Evolutionary conservation across 2,888 invertebrate species (phyloP).

Genomic region (Lasiommata megera): DNA sequence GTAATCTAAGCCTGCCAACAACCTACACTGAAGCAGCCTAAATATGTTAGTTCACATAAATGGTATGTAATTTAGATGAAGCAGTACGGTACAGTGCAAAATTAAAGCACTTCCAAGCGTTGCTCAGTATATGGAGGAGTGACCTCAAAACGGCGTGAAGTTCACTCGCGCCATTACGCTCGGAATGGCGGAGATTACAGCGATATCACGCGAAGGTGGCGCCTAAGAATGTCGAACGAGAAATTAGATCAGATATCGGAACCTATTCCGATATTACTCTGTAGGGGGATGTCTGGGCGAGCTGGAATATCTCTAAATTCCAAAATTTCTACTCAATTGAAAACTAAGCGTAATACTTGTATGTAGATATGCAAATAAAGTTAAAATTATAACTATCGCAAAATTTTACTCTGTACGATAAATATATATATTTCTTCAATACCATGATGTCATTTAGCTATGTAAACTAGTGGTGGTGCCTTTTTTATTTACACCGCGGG

Average conservation of each 20-base stretch:
- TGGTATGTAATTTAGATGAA: no score
- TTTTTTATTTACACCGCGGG: no score
- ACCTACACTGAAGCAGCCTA: no score
- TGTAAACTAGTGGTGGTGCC: no score
- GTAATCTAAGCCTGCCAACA: no score
- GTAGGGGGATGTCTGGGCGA: constrained; percentile 1
- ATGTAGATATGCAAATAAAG: no score
- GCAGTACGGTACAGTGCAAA: background rate
- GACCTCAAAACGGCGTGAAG: constrained; percentile 34
- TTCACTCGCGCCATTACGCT: constrained; percentile 51
- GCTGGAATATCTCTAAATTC: constrained; percentile 2
- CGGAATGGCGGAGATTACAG: constrained; percentile 51
- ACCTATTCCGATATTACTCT: constrained; percentile 18
- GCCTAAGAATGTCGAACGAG: constrained; percentile 40
- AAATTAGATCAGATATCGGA: constrained; percentile 38
- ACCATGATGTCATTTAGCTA: no score
- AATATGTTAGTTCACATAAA: no score
- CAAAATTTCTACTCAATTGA: background rate
- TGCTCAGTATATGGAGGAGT: constrained; percentile 18
- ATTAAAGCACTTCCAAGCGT: background rate
- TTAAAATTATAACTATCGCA: no score
- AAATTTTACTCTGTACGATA: no score
- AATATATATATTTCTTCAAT: no score
- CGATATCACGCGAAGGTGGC: constrained; percentile 47
- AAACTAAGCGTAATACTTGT: background rate